Evolutionary conservation across 1,140 invertebrate genomes (phyloP), one percentile per base, ranked within the genome.

Genomic region (Schlechtendalia chinensis): DNA sequence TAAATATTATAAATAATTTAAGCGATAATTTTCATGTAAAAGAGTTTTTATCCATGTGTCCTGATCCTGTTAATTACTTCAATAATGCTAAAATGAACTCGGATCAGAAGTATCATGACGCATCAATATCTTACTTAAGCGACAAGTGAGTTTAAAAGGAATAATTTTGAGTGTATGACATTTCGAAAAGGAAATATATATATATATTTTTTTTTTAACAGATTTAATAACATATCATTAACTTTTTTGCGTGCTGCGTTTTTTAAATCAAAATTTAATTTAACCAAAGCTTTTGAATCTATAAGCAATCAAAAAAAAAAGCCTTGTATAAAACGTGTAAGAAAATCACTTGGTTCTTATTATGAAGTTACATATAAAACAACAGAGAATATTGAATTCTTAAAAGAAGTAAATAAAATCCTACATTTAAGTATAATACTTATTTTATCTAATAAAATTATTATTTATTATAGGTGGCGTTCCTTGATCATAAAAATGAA

Each of bases 391-490:
- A 24, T 77, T 39, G 72, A 77, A 77, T 77, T 58, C 58, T 59
- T 77, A 39, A 77, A 77, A 77, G 72, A 77, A 77, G 72, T 77
- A 77, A 59, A 1, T 58, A 45, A 24, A 45, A 19, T 5, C 17
- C 39, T 59, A n/a, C 39, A 54, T 72, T 50, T 19, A 32, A n/a
- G 10, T 27, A 45, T 19, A 24, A 24, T 1, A 1, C 11, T 8
- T n/a, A 58, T 58, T 39, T 11, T 59, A 10, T 58, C 16, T 17
- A 59, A n/a, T 22, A 12, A 45, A 27, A 77, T 58, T 45, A 24
- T 39, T 45, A 24, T 59, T 77, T 39, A 24, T 45, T 39, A 11
- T 77, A 77, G 72, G 14, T 77, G 5, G 54, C 54, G 39, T 77
- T 22, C 10, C 12, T 77, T 58, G 72, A 77, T 14, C 54, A 77